These are phyloP conservation scores for Chloroceryle aenea DNA, from an alignment of 2,113 vertebrate genomes.

Conservation along the genomic window DNA sequence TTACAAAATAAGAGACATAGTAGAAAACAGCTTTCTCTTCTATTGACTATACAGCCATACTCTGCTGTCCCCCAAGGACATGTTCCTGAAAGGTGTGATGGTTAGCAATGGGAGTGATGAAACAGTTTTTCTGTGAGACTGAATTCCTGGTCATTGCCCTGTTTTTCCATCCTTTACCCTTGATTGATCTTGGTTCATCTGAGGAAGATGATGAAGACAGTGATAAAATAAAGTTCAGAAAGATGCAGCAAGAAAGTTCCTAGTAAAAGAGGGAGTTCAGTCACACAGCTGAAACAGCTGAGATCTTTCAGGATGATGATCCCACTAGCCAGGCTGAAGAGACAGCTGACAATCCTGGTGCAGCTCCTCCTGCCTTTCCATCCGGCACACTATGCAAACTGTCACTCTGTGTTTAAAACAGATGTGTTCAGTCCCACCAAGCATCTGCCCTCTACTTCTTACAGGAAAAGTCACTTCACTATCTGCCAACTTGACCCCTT, in stretches of 20 bases:
- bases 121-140: neutral
- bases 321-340: neutral
- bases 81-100: neutral
- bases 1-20: neutral
- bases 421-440: rapidly evolving
- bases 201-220: neutral
- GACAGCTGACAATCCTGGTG: neutral
- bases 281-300: neutral
- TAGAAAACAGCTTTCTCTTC: neutral
- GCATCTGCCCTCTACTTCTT: neutral
- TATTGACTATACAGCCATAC: neutral
- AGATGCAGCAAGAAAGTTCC: neutral
- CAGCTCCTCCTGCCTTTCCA: neutral
- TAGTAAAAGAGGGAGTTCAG: neutral
- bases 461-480: neutral
- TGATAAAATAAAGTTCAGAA: neutral
- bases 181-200: neutral
- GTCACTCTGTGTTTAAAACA: neutral
- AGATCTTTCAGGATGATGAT: neutral
- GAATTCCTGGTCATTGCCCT: neutral
- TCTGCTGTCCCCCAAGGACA: neutral
- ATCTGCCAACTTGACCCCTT: neutral
- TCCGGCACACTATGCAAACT: neutral
- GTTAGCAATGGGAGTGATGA: neutral
- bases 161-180: neutral